Evolutionary conservation across 2,888 invertebrate species (phyloP), one percentile per base, ranked within the genome.

Genomic region (Calliopum simillimum): DNA sequence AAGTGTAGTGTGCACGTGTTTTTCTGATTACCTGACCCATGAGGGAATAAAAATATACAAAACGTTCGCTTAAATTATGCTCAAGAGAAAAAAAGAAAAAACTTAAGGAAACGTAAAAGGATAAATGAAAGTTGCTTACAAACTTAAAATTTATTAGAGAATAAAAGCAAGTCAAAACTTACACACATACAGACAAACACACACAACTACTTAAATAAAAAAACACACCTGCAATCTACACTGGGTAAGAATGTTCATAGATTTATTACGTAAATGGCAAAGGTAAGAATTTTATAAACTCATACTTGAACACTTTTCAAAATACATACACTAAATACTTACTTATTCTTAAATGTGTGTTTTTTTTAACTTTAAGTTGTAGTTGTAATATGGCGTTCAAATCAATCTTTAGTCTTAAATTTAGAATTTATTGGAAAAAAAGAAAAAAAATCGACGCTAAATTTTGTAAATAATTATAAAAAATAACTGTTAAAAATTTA

Each of bases 101-200:
- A n/a, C 16, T 11, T 4, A n/a, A 14, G 51, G 51, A 19, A 51
- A 21, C 21, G n/a, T 51, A 51, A 51, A 4, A n/a, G 51, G 21
- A 51, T 51, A 11, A 62, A 44, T 62, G 46, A 62, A 62, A 66
- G 56, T 49, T 56, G 21, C 11, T 53, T 21, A 23, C 33, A 47
- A n/a, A 63, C 47, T 63, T 51, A 33, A 41, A 14, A 63, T 47
- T 43, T 25, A 43, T 25, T 51, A 16, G 2, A 55, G 12, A 53
- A 53, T 4, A 23, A 13, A 53, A 2, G 2, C 11, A 55, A 21
- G 33, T n/a, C 33, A 51, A 64, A 25, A 23, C 21, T 6, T n/a
- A 12, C 47, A n/a, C 58, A 33, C 23, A 66, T 51, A 41, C 43
- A 59, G 12, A 21, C 16, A 51, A 25, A 68, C 59, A 33, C 67